Conservation (phyloP, 1,140 invertebrate species). For the Thrips palmi region DNA sequence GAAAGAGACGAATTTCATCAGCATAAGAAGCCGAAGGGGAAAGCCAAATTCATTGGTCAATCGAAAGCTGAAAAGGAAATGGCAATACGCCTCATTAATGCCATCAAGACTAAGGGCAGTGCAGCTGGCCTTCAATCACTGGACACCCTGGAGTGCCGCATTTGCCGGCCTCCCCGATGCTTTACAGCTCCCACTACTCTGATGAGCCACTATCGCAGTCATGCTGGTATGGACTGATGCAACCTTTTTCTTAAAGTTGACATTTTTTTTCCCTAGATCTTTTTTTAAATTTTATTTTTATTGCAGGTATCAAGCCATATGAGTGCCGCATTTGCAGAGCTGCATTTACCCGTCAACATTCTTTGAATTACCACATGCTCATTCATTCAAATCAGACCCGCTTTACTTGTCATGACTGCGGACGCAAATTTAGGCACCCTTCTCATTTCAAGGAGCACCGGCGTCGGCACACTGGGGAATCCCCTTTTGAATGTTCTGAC, state of each 20-base stretch:
- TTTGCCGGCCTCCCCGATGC: slow-evolving; percentile 37
- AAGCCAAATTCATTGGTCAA: slow-evolving; percentile 33
- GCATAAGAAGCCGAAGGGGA: slow-evolving; percentile 26
- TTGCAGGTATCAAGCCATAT: slow-evolving; percentile 41
- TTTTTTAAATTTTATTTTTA: background rate
- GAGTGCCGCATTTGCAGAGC: slow-evolving; percentile 38
- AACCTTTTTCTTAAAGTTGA: background rate
- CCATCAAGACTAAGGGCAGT: slow-evolving; percentile 27
- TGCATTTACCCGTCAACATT: slow-evolving; percentile 44
- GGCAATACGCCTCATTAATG: slow-evolving; percentile 28
- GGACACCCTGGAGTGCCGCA: slow-evolving; percentile 36
- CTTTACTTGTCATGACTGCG: slow-evolving; percentile 42
- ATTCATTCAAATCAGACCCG: slow-evolving; percentile 45
- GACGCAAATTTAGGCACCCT: slow-evolving; percentile 43
- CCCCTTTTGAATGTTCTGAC: slow-evolving; percentile 42
- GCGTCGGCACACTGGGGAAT: slow-evolving; percentile 42
- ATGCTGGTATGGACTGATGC: slow-evolving; percentile 31
- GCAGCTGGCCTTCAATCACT: too few relatives aligned
- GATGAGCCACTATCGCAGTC: slow-evolving; percentile 44
- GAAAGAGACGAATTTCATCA: slow-evolving; percentile 7
- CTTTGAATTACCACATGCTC: slow-evolving; percentile 46
- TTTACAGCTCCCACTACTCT: slow-evolving; percentile 45
- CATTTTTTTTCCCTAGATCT: background rate
- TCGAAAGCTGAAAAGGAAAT: slow-evolving; percentile 30
- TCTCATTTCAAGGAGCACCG: slow-evolving; percentile 48